phyloP scores from a whole-genome alignment of 2,797 vertebrate species.

The Cryptoprocta ferox region DNA sequence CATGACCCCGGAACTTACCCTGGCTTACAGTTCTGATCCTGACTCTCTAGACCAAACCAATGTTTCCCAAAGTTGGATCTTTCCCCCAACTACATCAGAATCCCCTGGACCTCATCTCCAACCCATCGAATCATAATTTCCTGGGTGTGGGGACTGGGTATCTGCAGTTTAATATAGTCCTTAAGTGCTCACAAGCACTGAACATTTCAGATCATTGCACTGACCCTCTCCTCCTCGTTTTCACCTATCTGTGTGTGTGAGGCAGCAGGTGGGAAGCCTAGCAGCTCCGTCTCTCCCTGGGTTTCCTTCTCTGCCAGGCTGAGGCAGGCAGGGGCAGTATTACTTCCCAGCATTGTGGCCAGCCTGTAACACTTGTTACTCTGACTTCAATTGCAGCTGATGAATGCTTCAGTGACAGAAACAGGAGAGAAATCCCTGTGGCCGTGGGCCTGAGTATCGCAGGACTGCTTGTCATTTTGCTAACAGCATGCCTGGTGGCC shows the following conservation, averaged over 20 bases:
- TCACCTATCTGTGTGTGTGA: too few species aligned
- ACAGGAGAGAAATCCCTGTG: slow-evolving; percentile 86
- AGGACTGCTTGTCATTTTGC: slow-evolving; percentile 87
- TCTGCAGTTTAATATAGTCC: not conserved
- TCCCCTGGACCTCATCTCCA: not conserved
- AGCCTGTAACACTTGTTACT: slow-evolving; percentile 71
- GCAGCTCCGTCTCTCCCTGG: too few species aligned
- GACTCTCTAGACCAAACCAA: not conserved
- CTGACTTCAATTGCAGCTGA: slow-evolving; percentile 88
- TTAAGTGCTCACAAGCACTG: not conserved
- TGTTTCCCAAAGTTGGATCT: not conserved
- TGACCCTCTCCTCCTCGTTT: accelerated
- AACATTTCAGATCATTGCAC: not conserved
- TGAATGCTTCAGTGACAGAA: slow-evolving; percentile 91
- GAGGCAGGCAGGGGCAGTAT: not conserved
- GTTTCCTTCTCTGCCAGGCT: not conserved
- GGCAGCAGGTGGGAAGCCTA: not conserved
- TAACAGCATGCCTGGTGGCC: slow-evolving; percentile 88
- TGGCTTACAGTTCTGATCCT: not conserved
- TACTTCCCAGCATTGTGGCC: not conserved
- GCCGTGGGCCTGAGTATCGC: slow-evolving; percentile 85
- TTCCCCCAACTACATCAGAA: not conserved
- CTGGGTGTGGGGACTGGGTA: not conserved
- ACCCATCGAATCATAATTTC: not conserved
- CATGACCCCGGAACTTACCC: not conserved